Base-by-base conservation (phyloP, 1,140 invertebrate species). In the Nymphalis io region DNA sequence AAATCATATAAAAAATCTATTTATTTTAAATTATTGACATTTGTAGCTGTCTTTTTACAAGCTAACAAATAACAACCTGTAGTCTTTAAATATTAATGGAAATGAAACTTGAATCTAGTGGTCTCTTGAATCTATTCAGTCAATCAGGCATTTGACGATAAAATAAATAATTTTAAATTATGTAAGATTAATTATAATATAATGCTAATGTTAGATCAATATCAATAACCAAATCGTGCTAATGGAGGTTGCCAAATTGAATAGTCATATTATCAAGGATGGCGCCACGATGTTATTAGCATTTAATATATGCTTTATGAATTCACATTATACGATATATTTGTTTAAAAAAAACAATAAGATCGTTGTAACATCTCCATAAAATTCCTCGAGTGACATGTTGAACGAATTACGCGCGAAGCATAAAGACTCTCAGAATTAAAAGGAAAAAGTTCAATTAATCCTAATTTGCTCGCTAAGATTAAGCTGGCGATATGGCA, bases 401-500 rank as follows among this genome's bases (percentile, higher is more conserved):
- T 79, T 76, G 76, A 80, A 81, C 81, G 80, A 85, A 87, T 87
- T 87, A 86, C 83, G 78, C 78, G 78, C 68, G 70, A 76, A 71
- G 20, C 66, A 89, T 81, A 89, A 87, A 85, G 80, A 78, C 80
- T 72, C 76, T 75, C 73, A 72, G 78, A 82, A 79, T 80, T 83
- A 85, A 89, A 85, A 86, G 81, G 82, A 85, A 90, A 87, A 88
- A 89, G 84, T 86, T 90, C 87, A 88, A 90, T 90, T 91, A 90
- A 91, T 91, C 89, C 89, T 87, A 91, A 90, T 91, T 91, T 89
- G 85, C 80, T 81, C 82, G 81, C 82, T 81, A 79, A 91, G 89
- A 91, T 90, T 88, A 90, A 86, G 78, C 81, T 80, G 65, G 72
- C 85, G 89, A 91, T 91, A 91, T 88, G 76, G 77, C 81, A 82